phyloP scores from a whole-genome alignment of 2,797 vertebrate genomes.

The Holocentrus rufus region DNA sequence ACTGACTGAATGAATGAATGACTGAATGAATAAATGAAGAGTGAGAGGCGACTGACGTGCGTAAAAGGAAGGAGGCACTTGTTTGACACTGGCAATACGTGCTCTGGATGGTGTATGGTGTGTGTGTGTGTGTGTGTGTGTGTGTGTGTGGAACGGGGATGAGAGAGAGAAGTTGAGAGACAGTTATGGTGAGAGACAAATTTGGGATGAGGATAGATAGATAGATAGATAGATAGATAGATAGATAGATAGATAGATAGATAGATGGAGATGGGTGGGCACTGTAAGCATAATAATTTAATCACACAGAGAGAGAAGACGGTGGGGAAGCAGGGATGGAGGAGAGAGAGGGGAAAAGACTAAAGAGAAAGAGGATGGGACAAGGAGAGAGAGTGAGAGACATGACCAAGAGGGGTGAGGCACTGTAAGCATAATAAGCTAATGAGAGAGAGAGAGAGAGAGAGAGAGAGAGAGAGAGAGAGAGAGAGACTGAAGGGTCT shows the following conservation, averaged over 20 bases:
- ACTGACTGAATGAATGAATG: neutral
- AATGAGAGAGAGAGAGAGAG: neutral
- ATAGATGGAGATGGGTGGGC: neutral
- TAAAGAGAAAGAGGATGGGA: neutral
- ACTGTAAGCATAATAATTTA: no score
- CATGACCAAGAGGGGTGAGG: neutral
- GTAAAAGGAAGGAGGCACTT: constrained; percentile 27
- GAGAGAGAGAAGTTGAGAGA: neutral
- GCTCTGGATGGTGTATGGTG: neutral
- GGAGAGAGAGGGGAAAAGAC: no score
- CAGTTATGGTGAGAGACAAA: neutral
- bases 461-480: constrained; percentile 15
- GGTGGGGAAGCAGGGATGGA: no score
- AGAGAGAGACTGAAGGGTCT: constrained; percentile 1
- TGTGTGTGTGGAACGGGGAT: neutral
- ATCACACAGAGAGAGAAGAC: no score
- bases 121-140: neutral
- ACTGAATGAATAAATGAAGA: neutral
- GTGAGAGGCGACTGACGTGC: constrained; percentile 36
- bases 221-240: constrained; percentile 3
- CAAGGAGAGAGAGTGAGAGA: neutral
- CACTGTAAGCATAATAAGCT: neutral
- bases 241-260: constrained; percentile 8
- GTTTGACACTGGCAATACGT: neutral
- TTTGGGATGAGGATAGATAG: neutral